A percentile compares a stretch with the other conserved stretches of the same genome.
These are phyloP conservation scores for Endomychus coccineus DNA, from an alignment of 2,888 invertebrate species.

Conservation along the genomic window DNA sequence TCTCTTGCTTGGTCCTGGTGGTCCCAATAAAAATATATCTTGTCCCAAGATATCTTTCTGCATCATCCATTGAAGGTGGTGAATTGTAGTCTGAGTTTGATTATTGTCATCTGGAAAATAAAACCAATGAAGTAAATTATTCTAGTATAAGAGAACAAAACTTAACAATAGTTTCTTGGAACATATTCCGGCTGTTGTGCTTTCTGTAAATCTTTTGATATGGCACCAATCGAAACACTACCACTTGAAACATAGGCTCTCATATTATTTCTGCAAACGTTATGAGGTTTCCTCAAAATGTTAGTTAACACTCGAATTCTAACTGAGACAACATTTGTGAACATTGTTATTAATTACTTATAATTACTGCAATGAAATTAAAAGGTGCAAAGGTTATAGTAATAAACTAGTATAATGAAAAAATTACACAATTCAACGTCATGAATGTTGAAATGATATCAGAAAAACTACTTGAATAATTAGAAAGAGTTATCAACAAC, in stretches of 20 bases:
- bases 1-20: constrained; percentile 77
- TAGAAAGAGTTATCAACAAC: too few relatives aligned
- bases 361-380: too few relatives aligned
- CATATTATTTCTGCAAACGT: constrained; percentile 26
- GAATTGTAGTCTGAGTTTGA: constrained; percentile 59
- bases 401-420: too few relatives aligned
- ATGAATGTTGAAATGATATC: too few relatives aligned
- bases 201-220: constrained; percentile 55
- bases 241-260: constrained; percentile 43
- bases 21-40: constrained; percentile 91
- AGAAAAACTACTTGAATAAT: too few relatives aligned
- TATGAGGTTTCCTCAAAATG: too few relatives aligned
- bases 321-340: constrained; percentile 26
- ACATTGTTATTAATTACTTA: too few relatives aligned
- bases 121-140: constrained; percentile 8
- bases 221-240: constrained; percentile 66
- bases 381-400: too few relatives aligned
- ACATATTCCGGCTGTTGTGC: constrained; percentile 72
- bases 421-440: too few relatives aligned
- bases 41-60: constrained; percentile 90
- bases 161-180: constrained; percentile 77
- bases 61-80: constrained; percentile 90
- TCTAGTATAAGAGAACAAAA: constrained; percentile 25
- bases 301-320: constrained; percentile 30
- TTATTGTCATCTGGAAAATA: constrained; percentile 11